Evolutionary conservation across 2,113 vertebrate species (phyloP), one percentile per base, ranked within the genome.

Genomic region (Paraplagusia blochii): DNA sequence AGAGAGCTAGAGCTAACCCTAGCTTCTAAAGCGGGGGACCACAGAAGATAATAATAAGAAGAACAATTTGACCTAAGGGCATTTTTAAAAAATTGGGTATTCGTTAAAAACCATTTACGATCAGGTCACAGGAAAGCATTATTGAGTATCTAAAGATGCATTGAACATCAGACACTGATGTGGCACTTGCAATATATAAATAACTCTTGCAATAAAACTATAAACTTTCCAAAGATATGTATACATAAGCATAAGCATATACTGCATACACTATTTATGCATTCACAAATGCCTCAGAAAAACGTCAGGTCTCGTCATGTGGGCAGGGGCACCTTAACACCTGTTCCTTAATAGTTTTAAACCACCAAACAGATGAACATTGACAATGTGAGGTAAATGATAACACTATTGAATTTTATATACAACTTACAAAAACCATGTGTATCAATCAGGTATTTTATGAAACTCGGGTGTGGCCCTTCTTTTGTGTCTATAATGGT

Each of bases 161-260:
- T 29, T 29, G 22, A 29, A 29, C 22, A 29, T 29, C 22, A 6
- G 6, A 29, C 3, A 29, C 22, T 29, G 2, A 29, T n/a, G n/a
- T n/a, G n/a, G n/a, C 3, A 91, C 88, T 88, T 90, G 84, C 84
- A 79, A 91, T 89, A 79, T 89, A 72, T 66, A 77, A 74, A 83
- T n/a, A n/a, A 29, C 3, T 92, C 88, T 88, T 90, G 84, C 84
- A 79, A 91, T 89, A 79, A 91, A 89, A 92, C 89, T 89, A 72
- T 66, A 77, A 74, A 83, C 66, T 80, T 86, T 85, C 78, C 86
- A 72, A 53, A 79, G 65, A 75, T 43, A 59, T 63, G 71, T 63
- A 69, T 49, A 63, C 60, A 82, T 68, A 78, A 75, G 76, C 69
- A 76, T 39, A 82, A 79, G 56, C 61, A 82, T 81, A 85, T 60